Conservation (phyloP, 2,113 vertebrate genomes). For the Ovis canadensis region DNA sequence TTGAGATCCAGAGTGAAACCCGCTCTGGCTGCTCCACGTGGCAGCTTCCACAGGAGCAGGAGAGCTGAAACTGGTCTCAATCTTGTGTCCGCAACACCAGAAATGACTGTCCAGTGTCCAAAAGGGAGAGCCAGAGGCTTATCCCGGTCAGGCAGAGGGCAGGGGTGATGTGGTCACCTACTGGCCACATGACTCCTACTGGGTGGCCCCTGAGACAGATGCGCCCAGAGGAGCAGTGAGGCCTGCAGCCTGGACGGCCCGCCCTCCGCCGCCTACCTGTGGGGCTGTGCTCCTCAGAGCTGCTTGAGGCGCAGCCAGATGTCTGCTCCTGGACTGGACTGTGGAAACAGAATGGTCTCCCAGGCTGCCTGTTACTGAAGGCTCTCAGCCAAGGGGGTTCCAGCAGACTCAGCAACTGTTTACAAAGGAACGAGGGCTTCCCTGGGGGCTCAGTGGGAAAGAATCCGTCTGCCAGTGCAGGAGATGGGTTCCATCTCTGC, state of each 20-base stretch:
- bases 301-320: accelerated
- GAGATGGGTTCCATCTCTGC: background rate
- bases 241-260: accelerated
- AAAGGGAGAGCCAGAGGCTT: background rate
- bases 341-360: accelerated
- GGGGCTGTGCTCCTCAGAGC: background rate
- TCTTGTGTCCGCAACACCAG: background rate
- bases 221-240: background rate
- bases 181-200: background rate
- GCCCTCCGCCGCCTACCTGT: accelerated
- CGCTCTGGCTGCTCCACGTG: accelerated
- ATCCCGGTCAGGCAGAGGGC: background rate
- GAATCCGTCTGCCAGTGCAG: background rate
- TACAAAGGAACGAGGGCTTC: background rate
- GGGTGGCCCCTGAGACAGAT: background rate
- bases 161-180: background rate
- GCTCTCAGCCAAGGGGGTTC: accelerated
- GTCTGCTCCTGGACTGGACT: accelerated
- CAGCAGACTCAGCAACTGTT: too few relatives aligned
- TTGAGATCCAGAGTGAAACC: background rate
- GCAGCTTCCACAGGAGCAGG: too few relatives aligned
- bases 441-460: background rate
- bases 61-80: background rate
- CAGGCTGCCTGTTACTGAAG: background rate
- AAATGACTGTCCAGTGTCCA: background rate